phyloP scores from a whole-genome alignment of 1,140 invertebrate species.

The Capitella teleta region DNA sequence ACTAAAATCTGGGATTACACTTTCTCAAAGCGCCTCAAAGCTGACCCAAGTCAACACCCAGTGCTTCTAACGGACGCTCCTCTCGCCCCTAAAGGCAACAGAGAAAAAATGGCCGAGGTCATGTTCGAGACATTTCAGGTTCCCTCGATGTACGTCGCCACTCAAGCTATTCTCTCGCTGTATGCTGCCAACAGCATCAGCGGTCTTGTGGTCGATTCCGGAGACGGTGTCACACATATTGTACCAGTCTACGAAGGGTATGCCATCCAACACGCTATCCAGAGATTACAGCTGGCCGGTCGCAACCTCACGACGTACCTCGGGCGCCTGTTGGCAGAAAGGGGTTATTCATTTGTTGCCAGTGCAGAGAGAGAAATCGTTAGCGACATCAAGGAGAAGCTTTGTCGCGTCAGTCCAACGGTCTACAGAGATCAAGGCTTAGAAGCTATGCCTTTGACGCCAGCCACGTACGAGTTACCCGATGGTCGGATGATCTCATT shows the following conservation, averaged over 20 bases:
- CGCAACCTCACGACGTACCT: slow-evolving; percentile 88
- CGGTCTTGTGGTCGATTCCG: slow-evolving; percentile 79
- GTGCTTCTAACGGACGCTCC: slow-evolving; percentile 82
- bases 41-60: slow-evolving; percentile 82
- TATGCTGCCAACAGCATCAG: slow-evolving; percentile 88
- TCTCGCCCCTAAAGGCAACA: slow-evolving; percentile 56
- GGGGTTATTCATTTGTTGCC: slow-evolving; percentile 35
- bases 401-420: slow-evolving; percentile 39
- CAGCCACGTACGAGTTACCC: slow-evolving; percentile 78
- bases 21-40: slow-evolving; percentile 77
- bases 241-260: slow-evolving; percentile 85
- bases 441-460: slow-evolving; percentile 74
- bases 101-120: slow-evolving; percentile 51
- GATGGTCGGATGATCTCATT: slow-evolving; percentile 73
- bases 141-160: slow-evolving; percentile 82
- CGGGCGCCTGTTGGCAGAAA: slow-evolving; percentile 48
- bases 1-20: slow-evolving; percentile 56
- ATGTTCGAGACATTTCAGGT: slow-evolving; percentile 78
- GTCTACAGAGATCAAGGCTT: slow-evolving; percentile 86
- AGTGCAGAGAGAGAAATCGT: slow-evolving; percentile 79
- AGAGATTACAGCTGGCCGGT: slow-evolving; percentile 75
- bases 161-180: slow-evolving; percentile 77
- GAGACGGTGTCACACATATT: slow-evolving; percentile 83
- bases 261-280: slow-evolving; percentile 66
- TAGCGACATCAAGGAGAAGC: slow-evolving; percentile 66